phyloP scores from a whole-genome alignment of 2,113 vertebrate genomes.

The Casuarius casuarius region DNA sequence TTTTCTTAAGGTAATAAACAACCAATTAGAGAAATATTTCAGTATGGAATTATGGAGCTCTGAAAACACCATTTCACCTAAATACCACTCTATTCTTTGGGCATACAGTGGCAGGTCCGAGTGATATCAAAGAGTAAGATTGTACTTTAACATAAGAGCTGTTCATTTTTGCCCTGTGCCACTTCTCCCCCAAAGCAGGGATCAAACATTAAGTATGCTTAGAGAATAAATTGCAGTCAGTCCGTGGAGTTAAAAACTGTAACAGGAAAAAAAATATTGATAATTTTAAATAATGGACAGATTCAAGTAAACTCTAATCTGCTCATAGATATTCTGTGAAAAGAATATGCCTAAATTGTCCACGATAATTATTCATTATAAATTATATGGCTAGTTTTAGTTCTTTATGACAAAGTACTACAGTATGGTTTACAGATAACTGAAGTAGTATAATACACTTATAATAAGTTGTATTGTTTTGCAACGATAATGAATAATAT shows the following conservation, averaged over 20 bases:
- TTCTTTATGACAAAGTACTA: not conserved
- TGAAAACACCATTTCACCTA: not conserved
- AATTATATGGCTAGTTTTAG: not conserved
- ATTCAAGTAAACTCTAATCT: not conserved
- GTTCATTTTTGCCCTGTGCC: not conserved
- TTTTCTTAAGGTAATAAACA: not conserved
- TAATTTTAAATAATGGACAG: not conserved
- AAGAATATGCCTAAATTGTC: not conserved
- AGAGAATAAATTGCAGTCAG: not conserved
- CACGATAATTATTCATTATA: not conserved
- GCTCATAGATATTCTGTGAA: not conserved
- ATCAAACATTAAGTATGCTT: not conserved
- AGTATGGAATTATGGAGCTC: not conserved
- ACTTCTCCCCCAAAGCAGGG: not conserved
- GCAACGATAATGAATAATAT: not conserved
- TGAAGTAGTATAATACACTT: not conserved
- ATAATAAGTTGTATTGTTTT: not conserved
- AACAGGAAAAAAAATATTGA: not conserved
- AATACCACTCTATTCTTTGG: not conserved
- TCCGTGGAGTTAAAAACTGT: not conserved
- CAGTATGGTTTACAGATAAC: not conserved
- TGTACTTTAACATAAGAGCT: not conserved
- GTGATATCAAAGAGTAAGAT: accelerated
- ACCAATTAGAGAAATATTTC: not conserved
- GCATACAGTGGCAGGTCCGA: not conserved